These are phyloP conservation scores for Chymomyza costata DNA, from an alignment of 1,140 invertebrate species.

Conservation along the genomic window DNA sequence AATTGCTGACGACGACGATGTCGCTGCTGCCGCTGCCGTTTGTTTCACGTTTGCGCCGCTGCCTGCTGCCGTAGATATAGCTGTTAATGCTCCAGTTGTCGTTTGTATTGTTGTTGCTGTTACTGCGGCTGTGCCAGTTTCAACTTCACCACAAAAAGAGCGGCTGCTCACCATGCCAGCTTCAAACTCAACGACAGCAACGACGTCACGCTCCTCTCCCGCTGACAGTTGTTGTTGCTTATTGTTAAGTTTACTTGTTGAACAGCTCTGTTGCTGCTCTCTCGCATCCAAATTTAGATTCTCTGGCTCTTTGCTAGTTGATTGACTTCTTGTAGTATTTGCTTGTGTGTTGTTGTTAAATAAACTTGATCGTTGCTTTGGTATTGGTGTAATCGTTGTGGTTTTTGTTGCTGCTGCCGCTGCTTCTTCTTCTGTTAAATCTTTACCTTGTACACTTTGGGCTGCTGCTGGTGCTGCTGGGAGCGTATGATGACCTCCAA, in stretches of 20 bases:
- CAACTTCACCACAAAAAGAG: not conserved
- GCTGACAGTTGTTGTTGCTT: slow-evolving; percentile 1
- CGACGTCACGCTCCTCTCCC: slow-evolving; percentile 21
- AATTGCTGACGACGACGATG: slow-evolving; percentile 62
- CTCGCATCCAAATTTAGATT: slow-evolving; percentile 52
- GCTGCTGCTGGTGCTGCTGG: slow-evolving; percentile 20
- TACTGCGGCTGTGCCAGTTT: slow-evolving; percentile 4
- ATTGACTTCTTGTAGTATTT: slow-evolving; percentile 49
- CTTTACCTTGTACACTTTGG: slow-evolving; percentile 48
- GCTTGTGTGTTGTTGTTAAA: slow-evolving; percentile 33
- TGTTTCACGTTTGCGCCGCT: slow-evolving; percentile 26
- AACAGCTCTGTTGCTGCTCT: not conserved
- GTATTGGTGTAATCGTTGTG: slow-evolving; percentile 50
- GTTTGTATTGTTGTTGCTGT: slow-evolving; percentile 16
- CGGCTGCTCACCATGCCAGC: slow-evolving; percentile 25
- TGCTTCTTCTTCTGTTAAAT: slow-evolving; percentile 46
- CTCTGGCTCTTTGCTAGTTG: slow-evolving; percentile 47
- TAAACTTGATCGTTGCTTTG: slow-evolving; percentile 73
- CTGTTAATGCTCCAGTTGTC: slow-evolving; percentile 63
- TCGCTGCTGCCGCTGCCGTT: slow-evolving; percentile 15
- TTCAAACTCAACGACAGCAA: too few species aligned
- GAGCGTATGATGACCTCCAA: slow-evolving; percentile 69
- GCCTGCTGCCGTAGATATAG: slow-evolving; percentile 11
- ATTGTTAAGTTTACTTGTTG: not conserved
- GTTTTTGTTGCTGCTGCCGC: slow-evolving; percentile 32